Evolutionary conservation across 92 coral and sea anemone genomes (phyloP).

Genomic region (Palythoa grandis): DNA sequence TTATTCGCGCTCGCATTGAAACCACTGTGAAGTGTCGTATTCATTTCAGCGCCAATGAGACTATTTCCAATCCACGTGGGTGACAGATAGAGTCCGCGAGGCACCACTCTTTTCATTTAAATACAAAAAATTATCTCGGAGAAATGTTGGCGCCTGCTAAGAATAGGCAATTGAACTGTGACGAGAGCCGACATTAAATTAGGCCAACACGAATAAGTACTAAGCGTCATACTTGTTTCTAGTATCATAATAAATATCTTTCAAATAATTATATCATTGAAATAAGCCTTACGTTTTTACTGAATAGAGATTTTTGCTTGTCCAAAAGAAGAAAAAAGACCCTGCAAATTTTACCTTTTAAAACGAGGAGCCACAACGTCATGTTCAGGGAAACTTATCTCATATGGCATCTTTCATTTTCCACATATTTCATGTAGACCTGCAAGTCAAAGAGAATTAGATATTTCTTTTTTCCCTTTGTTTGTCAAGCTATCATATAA

Average conservation of each 20-base stretch:
- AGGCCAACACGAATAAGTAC: slow-evolving; percentile 37
- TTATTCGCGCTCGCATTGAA: slow-evolving; percentile 21
- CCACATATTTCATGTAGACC: slow-evolving; percentile 85
- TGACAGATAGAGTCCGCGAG: slow-evolving; percentile 44
- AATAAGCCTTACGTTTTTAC: slow-evolving; percentile 1
- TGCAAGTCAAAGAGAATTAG: slow-evolving; percentile 90
- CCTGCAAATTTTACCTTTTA: slow-evolving; percentile 43
- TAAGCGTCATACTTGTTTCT: slow-evolving; percentile 26
- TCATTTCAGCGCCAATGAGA: slow-evolving; percentile 51
- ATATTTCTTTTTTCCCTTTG: slow-evolving; percentile 79
- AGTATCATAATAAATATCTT: slow-evolving; percentile 34
- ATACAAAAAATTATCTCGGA: slow-evolving; percentile 58
- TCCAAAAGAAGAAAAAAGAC: neutral
- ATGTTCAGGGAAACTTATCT: slow-evolving; percentile 72
- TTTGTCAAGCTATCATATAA: slow-evolving; percentile 85
- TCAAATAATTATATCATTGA: slow-evolving; percentile 19
- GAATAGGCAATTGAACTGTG: slow-evolving; percentile 90
- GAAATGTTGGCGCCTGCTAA: slow-evolving; percentile 84
- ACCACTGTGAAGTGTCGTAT: slow-evolving; percentile 45
- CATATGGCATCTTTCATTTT: slow-evolving; percentile 88
- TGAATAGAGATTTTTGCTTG: neutral
- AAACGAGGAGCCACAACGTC: slow-evolving; percentile 48
- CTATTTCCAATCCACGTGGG: slow-evolving; percentile 51
- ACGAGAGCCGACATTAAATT: slow-evolving; percentile 45
- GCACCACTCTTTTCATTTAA: slow-evolving; percentile 43